Conservation (phyloP, 2,888 invertebrate species). For the Eucriotettix oculatus region DNA sequence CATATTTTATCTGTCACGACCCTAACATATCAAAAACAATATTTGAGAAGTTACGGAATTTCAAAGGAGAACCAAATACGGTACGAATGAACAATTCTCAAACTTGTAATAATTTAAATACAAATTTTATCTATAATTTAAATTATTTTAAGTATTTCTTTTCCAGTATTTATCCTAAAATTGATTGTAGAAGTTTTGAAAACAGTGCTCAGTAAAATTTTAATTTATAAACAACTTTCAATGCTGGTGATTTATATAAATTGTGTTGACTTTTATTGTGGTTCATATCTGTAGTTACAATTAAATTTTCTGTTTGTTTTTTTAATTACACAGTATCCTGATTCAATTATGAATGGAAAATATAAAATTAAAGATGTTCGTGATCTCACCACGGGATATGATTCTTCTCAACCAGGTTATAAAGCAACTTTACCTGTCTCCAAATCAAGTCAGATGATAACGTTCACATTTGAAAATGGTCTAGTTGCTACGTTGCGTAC, state of each 20-base stretch:
- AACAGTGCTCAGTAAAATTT: too few relatives aligned
- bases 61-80: constrained; percentile 34
- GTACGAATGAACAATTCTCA: constrained; percentile 28
- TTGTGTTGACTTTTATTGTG: too few relatives aligned
- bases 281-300: neutral
- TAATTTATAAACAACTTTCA: neutral
- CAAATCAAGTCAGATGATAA: constrained; percentile 74
- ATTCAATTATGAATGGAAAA: constrained; percentile 39
- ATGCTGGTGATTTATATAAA: neutral
- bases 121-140: too few relatives aligned
- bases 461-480: constrained; percentile 78
- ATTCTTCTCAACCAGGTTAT: constrained; percentile 49
- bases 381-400: constrained; percentile 80
- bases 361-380: constrained; percentile 52
- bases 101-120: too few relatives aligned
- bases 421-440: constrained; percentile 53
- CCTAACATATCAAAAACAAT: constrained; percentile 48
- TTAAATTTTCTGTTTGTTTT: constrained; percentile 1
- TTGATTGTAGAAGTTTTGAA: too few relatives aligned
- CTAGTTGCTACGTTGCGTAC: constrained; percentile 78
- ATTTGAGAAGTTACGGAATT: constrained; percentile 70
- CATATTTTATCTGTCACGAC: constrained; percentile 80
- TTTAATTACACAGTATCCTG: constrained; percentile 45
- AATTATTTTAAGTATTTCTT: too few relatives aligned
- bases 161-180: too few relatives aligned